A percentile compares a stretch with the other conserved stretches of the same genome.
Conservation (phyloP, 2,113 vertebrate species). For the Aramus guarauna region DNA sequence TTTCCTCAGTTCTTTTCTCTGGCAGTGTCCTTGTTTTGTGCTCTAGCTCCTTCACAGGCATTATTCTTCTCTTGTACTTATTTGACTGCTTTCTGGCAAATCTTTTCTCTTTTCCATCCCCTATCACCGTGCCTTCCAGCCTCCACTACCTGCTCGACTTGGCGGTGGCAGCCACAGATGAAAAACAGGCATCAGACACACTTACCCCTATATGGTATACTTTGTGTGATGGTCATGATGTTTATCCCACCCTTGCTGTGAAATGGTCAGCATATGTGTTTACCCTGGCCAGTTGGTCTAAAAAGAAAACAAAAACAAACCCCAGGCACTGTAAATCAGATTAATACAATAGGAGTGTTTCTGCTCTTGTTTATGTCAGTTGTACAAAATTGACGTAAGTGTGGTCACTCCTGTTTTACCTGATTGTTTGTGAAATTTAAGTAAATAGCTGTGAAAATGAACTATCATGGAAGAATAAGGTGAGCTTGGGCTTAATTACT, state of each 20-base stretch:
- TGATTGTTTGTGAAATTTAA: not conserved
- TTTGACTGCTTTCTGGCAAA: constrained; percentile 9
- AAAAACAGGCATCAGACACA: not conserved
- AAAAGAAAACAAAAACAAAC: not conserved
- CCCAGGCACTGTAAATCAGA: not conserved
- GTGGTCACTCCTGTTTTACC: not conserved
- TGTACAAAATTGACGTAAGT: not conserved
- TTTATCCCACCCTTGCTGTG: not conserved
- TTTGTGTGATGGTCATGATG: not conserved
- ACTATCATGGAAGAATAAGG: not conserved
- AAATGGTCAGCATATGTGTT: not conserved
- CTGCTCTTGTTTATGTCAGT: not conserved
- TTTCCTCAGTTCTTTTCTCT: not conserved
- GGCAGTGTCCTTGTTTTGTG: not conserved
- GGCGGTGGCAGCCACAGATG: not conserved
- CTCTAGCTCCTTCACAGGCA: not conserved
- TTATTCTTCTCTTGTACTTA: not conserved
- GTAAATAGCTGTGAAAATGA: not conserved
- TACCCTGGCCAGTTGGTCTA: not conserved
- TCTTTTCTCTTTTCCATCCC: not conserved
- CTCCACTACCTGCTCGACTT: not conserved
- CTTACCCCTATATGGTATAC: constrained; percentile 36
- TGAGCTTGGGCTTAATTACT: not conserved
- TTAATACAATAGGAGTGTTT: not conserved
- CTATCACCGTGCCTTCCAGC: not conserved